Conservation (phyloP, 2,888 invertebrate species). For the Phyto melanocephala region DNA sequence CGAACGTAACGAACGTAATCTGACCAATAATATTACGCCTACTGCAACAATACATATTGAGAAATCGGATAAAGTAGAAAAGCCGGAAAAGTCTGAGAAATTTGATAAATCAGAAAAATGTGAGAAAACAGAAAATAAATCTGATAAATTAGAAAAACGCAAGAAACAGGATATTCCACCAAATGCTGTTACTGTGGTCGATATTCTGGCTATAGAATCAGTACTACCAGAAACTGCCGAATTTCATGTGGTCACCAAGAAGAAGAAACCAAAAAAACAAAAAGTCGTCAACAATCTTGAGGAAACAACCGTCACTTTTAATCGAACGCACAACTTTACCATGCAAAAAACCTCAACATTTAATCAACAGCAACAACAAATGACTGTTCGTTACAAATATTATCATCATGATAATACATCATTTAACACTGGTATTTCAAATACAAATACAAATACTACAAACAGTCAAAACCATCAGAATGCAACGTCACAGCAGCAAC, state of each 20-base stretch:
- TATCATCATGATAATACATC: conserved; percentile 57
- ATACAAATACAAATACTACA: conserved; percentile 39
- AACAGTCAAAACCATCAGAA: conserved; percentile 54
- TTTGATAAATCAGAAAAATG: conserved; percentile 29
- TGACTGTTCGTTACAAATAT: conserved; percentile 64
- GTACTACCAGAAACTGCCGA: conserved; percentile 82
- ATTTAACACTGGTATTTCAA: conserved; percentile 47
- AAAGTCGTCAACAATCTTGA: conserved; percentile 71
- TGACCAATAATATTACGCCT: conserved; percentile 22
- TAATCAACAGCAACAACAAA: conserved; percentile 59
- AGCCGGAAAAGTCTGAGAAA: conserved; percentile 42
- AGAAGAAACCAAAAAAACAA: conserved; percentile 87
- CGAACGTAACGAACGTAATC: conserved; percentile 62
- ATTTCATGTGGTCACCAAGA: conserved; percentile 90
- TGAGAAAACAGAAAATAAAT: conserved; percentile 58
- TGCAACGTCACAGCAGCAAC: conserved; percentile 46
- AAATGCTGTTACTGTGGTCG: conserved; percentile 58
- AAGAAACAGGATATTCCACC: conserved; percentile 53
- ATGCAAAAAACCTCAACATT: conserved; percentile 60
- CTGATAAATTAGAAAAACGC: conserved; percentile 63
- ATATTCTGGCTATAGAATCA: conserved; percentile 72
- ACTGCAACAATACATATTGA: conserved; percentile 16
- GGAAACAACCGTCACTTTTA: conserved; percentile 70
- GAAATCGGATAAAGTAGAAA: conserved; percentile 40
- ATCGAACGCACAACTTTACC: conserved; percentile 72